Evolutionary conservation across 2,888 invertebrate species (phyloP), one percentile per base, ranked within the genome.

Genomic region (Campoplex nolae): DNA sequence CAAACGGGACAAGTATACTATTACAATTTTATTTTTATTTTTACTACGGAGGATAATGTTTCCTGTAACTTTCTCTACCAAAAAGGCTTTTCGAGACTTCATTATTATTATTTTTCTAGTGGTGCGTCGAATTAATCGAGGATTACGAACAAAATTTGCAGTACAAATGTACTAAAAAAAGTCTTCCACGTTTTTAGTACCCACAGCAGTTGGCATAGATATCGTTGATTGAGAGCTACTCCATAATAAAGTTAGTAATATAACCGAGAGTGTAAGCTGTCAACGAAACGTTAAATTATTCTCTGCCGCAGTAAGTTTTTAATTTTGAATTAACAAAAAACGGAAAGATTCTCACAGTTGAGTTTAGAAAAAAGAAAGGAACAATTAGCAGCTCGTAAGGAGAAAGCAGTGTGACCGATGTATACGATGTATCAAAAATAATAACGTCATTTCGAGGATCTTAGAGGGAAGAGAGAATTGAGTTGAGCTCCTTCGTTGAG

Each of bases 381-480:
- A 13, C 87, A 42, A 87, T 87, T 87, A 84, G 84, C 87, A 71
- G 82, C 78, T 84, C 87, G 78, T 84, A 74, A 82, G 70, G 82
- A 81, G 48, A 75, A 45, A 42, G 71, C 45, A 54, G 48, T 54
- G 18, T 62, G 68, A 78, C 45, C 78, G 68, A 45, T 58, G 78
- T 32, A 38, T 45, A 35, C 71, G 71, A 80, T 65, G 67, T 58
- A 80, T 74, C 75, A 82, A 82, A 23, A 76, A 87, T 87, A 82
- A 87, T 84, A 87, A 87, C 79, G 79, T 85, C 70, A 79, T 79
- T 73, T 79, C n/a, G 38, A 35, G 75, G 51, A 54, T 81, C 65
- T n/a, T 71, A 9, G 48, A 65, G 82, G 4, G 76, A 73, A 58
- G 87, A 71, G 83, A 71, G 83, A 85, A 85, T 83, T 79, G 76